Evolutionary conservation across 2,797 vertebrate genomes (phyloP).

Genomic region (Tragelaphus oryx): DNA sequence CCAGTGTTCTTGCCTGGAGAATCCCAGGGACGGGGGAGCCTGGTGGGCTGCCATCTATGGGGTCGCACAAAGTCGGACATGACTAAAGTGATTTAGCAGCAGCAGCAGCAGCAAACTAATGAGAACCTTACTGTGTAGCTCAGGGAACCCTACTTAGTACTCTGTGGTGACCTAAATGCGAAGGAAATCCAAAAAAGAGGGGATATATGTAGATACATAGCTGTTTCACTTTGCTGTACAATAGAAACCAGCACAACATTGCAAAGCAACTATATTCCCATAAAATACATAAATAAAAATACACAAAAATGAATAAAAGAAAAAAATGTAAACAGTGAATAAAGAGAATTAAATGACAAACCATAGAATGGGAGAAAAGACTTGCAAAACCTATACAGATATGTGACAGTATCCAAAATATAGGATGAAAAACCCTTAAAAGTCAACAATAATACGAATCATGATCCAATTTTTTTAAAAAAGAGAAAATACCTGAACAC

Average conservation of each 20-base stretch:
- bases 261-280: background rate
- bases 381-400: background rate
- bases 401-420: background rate
- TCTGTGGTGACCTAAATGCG: background rate
- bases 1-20: no score
- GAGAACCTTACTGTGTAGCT: background rate
- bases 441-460: background rate
- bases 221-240: background rate
- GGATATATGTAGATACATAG: background rate
- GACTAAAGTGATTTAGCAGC: no score
- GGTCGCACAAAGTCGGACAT: accelerated
- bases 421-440: background rate
- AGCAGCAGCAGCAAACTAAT: background rate
- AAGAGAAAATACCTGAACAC: background rate
- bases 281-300: background rate
- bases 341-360: background rate
- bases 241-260: background rate
- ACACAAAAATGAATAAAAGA: background rate
- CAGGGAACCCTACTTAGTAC: background rate
- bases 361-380: background rate
- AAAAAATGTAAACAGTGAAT: background rate
- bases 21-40: no score
- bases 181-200: background rate
- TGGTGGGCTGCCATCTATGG: no score
- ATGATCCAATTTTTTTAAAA: background rate